Conservation (phyloP, 2,113 vertebrate genomes). For the Crypturellus undulatus region DNA sequence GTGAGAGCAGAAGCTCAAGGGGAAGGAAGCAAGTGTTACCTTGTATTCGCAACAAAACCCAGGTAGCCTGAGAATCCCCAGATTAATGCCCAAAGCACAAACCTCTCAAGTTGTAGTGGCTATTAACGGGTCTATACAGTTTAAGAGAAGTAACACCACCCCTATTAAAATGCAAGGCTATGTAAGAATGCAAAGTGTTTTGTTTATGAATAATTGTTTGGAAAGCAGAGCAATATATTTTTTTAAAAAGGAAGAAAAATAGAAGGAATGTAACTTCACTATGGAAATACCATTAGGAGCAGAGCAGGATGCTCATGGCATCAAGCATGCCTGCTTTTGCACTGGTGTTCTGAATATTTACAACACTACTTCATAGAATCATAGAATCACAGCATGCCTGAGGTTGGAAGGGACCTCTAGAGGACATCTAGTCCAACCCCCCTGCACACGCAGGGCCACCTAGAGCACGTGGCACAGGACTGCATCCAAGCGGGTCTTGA, state of each 20-base stretch:
- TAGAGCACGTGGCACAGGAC: too few relatives aligned
- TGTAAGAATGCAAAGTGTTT: not conserved
- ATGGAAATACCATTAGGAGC: not conserved
- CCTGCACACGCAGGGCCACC: too few relatives aligned
- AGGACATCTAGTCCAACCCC: too few relatives aligned
- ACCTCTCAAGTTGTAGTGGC: not conserved
- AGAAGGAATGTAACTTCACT: not conserved
- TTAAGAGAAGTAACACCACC: not conserved
- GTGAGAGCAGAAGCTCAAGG: not conserved
- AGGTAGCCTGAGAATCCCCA: not conserved
- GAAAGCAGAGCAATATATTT: not conserved
- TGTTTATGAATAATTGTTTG: not conserved
- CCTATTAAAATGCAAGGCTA: not conserved
- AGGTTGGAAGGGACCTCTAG: too few relatives aligned
- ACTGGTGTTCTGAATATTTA: not conserved
- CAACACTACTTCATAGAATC: rapidly evolving
- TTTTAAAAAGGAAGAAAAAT: not conserved
- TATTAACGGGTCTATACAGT: not conserved
- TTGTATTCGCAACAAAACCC: not conserved
- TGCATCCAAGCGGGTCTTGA: too few relatives aligned
- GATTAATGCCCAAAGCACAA: not conserved
- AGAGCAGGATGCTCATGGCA: not conserved
- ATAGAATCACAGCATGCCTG: too few relatives aligned
- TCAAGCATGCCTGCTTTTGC: not conserved
- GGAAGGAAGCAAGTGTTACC: not conserved